Conservation (phyloP, 2,888 invertebrate genomes). For the Leucozona laternaria region DNA sequence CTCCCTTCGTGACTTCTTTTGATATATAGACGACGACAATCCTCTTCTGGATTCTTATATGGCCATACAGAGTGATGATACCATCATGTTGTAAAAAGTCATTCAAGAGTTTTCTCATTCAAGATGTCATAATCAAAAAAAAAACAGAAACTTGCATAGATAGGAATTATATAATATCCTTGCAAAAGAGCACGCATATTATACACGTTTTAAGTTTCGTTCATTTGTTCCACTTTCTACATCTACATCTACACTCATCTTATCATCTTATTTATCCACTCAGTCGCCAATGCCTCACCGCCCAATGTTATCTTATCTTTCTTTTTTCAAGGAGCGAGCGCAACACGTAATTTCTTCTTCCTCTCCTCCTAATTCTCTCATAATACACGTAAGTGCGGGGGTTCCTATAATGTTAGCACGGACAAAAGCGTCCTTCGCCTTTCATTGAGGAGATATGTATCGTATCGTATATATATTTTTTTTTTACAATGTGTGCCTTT, state of each 20-base stretch:
- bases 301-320: constrained; percentile 30
- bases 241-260: constrained; percentile 13
- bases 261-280: constrained; percentile 22
- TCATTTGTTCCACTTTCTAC: constrained; percentile 44
- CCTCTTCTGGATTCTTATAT: neutral
- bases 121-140: constrained; percentile 65
- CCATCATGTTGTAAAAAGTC: constrained; percentile 41
- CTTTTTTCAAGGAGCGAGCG: constrained; percentile 7
- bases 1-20: constrained; percentile 4
- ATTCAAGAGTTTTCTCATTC: constrained; percentile 68
- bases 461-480: neutral
- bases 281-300: constrained; percentile 12
- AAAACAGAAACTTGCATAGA: constrained; percentile 24
- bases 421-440: constrained; percentile 47
- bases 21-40: neutral
- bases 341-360: constrained; percentile 24
- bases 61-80: neutral
- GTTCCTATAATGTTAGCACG: neutral
- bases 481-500: constrained; percentile 19
- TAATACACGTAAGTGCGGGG: neutral
- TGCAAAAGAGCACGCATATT: constrained; percentile 51
- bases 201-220: constrained; percentile 42
- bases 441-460: constrained; percentile 53
- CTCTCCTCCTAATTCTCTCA: neutral
- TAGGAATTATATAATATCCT: constrained; percentile 52